Evolutionary conservation across 2,797 vertebrate species (phyloP).

Genomic region (Synanceia verrucosa): DNA sequence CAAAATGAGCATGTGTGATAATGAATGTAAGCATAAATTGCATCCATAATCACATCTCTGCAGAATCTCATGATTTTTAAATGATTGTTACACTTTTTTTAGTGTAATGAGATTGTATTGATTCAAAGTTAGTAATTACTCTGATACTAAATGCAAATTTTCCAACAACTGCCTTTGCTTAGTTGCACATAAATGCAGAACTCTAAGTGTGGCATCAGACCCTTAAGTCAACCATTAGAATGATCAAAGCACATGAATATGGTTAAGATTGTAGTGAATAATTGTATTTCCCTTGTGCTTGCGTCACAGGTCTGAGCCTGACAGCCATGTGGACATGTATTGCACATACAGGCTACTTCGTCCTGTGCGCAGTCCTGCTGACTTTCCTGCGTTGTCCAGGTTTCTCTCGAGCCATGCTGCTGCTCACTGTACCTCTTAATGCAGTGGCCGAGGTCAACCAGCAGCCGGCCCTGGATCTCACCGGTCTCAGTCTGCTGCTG

Average conservation of each 20-base stretch:
- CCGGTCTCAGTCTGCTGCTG: slow-evolving; percentile 75
- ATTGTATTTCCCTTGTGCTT: not conserved
- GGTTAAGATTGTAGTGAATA: not conserved
- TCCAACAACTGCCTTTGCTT: not conserved
- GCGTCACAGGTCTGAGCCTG: slow-evolving; percentile 79
- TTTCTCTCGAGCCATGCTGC: slow-evolving; percentile 73
- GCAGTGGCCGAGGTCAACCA: slow-evolving; percentile 81
- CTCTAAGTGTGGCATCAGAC: not conserved
- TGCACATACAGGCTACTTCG: slow-evolving; percentile 78
- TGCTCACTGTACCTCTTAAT: slow-evolving; percentile 81
- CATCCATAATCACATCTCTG: not conserved
- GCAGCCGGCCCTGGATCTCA: slow-evolving; percentile 79
- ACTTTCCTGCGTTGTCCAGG: slow-evolving; percentile 81
- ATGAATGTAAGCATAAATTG: too few species aligned
- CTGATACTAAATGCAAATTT: not conserved
- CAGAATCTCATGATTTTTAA: not conserved
- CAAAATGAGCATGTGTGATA: not conserved
- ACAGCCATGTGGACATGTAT: slow-evolving; percentile 79
- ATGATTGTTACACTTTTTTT: too few species aligned
- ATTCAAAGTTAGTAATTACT: not conserved
- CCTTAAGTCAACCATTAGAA: not conserved
- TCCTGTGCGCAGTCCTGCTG: slow-evolving; percentile 78
- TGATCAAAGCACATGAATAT: not conserved
- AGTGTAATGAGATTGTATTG: not conserved
- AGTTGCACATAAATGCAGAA: not conserved